Evolutionary conservation across 2,113 vertebrate genomes (phyloP).

Genomic region (Alosa alosa): DNA sequence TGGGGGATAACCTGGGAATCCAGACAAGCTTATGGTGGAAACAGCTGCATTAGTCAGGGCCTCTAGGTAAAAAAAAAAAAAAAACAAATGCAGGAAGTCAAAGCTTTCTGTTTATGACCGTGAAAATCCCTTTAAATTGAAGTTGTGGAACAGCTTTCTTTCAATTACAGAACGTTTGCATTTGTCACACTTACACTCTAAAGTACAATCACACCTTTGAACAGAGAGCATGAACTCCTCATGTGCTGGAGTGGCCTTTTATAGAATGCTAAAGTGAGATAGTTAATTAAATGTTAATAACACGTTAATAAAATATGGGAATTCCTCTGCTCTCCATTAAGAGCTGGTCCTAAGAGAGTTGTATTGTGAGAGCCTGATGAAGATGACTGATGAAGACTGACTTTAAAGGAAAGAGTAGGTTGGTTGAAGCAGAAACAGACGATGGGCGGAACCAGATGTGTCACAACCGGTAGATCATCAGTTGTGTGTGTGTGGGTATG

Average conservation of each 20-base stretch:
- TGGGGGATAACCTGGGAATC: conserved; percentile 51
- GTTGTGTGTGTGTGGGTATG: not conserved
- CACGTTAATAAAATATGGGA: not conserved
- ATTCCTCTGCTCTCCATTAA: not conserved
- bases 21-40: conserved; percentile 51
- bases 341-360: not conserved
- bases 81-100: conserved; percentile 41
- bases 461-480: not conserved
- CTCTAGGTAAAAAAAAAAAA: conserved; percentile 48
- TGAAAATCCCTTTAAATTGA: conserved; percentile 45
- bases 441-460: not conserved
- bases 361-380: too few relatives aligned
- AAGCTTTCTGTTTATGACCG: conserved; percentile 56
- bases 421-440: not conserved
- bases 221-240: not conserved
- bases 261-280: not conserved
- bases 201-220: not conserved
- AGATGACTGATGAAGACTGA: not conserved
- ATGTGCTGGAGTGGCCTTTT: not conserved
- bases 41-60: conserved; percentile 59
- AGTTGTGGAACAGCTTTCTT: not conserved
- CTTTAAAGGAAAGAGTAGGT: not conserved
- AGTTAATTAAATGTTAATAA: conserved; percentile 6
- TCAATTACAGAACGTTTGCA: not conserved
- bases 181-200: not conserved